These are phyloP conservation scores for Sycophila sp. DNA, from an alignment of 1,140 invertebrate species.

Conservation along the genomic window DNA sequence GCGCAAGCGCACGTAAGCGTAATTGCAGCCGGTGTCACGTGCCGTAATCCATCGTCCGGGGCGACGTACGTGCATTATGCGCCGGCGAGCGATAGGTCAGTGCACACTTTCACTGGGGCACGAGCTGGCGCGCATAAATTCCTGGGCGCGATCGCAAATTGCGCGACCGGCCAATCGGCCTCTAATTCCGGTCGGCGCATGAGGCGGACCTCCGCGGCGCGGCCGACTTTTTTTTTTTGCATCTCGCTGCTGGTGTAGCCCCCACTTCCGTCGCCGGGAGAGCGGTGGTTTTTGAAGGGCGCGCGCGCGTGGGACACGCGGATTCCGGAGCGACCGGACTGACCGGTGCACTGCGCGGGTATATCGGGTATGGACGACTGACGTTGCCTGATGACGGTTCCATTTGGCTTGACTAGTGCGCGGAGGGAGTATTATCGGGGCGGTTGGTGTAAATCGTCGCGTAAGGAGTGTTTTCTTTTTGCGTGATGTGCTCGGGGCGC, in stretches of 20 bases:
- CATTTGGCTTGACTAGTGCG: too few relatives aligned
- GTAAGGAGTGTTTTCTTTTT: too few relatives aligned
- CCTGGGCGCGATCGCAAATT: background rate
- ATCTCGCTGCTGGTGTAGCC: too few relatives aligned
- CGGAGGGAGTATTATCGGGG: too few relatives aligned
- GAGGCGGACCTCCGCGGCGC: background rate
- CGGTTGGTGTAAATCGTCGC: too few relatives aligned
- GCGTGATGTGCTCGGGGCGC: too few relatives aligned
- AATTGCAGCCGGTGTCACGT: conserved; percentile 22
- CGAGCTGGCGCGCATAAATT: background rate
- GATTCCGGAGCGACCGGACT: background rate
- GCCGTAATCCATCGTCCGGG: background rate
- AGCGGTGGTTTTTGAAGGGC: background rate
- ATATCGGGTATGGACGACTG: background rate
- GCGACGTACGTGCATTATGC: background rate
- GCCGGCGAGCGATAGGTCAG: conserved; percentile 19
- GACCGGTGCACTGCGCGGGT: too few relatives aligned
- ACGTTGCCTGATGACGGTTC: too few relatives aligned
- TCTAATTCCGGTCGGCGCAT: background rate
- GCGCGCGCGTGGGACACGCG: background rate
- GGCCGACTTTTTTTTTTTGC: background rate
- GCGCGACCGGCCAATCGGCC: background rate
- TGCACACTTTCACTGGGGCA: conserved; percentile 15
- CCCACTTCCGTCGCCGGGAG: background rate
- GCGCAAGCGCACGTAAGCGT: conserved; percentile 1